Evolutionary conservation across 2,888 invertebrate species (phyloP), one percentile per base, ranked within the genome.

Genomic region (Sesia bembeciformis): DNA sequence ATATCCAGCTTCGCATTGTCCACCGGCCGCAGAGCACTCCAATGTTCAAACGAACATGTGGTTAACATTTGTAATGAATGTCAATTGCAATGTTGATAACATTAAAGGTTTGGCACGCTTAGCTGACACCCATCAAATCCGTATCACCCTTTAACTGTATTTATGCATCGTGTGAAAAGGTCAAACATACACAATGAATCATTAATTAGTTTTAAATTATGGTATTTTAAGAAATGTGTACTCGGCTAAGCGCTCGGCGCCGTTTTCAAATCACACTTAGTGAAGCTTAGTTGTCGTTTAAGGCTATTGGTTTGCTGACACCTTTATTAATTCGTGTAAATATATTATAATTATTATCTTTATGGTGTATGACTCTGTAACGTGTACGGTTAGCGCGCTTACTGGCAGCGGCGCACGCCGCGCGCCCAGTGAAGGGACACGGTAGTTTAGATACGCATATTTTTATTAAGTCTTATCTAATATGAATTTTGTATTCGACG

Each of bases 401-500:
- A 3, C 52, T 52, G 40, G n/a, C 40, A 4, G 42, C 49, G 52
- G 23, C 46, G 43, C 42, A 64, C 60, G 66, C 66, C 57, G 62
- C 70, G 67, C 65, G 61, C 65, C 65, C 70, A 64, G 68, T 72
- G 67, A 41, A 76, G 74, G 73, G 76, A 74, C 78, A 80, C 70
- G 70, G 80, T 84, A 86, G 81, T 83, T 81, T 88, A 87, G 86
- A 85, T 84, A 86, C 74, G 85, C 87, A 85, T 88, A 88, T 88
- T 87, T 85, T 87, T 87, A 86, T 87, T 87, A 88, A 87, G 85
- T 85, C 86, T 81, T 50, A 84, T 85, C 83, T 84, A 78, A 81
- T 85, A 85, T 87, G 82, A 84, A 87, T 88, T 87, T 88, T 88
- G 85, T 87, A 88, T 86, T 85, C 83, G 81, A 85, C 87, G 85